These are phyloP conservation scores for Bergia puertoricense DNA, from an alignment of 92 coral and sea anemone genomes.

Conservation along the genomic window DNA sequence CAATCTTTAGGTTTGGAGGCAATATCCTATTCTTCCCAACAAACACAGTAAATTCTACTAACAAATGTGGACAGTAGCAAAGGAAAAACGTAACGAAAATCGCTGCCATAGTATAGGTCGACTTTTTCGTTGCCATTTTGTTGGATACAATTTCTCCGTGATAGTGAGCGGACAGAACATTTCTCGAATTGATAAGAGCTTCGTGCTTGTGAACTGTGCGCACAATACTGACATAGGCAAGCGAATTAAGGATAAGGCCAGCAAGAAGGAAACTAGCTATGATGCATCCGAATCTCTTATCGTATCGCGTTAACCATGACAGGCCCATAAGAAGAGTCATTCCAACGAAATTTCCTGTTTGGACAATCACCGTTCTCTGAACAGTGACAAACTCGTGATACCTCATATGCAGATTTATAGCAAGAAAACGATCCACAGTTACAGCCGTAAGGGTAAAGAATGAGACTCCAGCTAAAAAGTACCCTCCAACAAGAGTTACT, in stretches of 20 bases:
- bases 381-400: constrained; percentile 3
- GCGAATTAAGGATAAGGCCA: background rate
- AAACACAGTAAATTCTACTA: background rate
- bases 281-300: background rate
- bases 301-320: background rate
- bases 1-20: background rate
- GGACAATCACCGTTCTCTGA: background rate
- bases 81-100: background rate
- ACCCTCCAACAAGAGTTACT: background rate
- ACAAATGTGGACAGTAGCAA: background rate
- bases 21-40: background rate
- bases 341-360: background rate
- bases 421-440: background rate
- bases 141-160: background rate
- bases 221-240: background rate
- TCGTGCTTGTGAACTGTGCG: background rate
- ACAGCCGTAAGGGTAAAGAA: background rate
- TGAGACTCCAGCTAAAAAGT: background rate
- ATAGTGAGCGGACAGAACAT: background rate
- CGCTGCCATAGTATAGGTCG: background rate
- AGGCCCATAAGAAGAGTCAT: background rate
- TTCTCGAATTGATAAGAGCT: background rate
- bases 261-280: background rate
- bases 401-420: background rate
- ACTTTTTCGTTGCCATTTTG: background rate